phyloP scores from a whole-genome alignment of 2,797 vertebrate species.

The Varecia variegata region DNA sequence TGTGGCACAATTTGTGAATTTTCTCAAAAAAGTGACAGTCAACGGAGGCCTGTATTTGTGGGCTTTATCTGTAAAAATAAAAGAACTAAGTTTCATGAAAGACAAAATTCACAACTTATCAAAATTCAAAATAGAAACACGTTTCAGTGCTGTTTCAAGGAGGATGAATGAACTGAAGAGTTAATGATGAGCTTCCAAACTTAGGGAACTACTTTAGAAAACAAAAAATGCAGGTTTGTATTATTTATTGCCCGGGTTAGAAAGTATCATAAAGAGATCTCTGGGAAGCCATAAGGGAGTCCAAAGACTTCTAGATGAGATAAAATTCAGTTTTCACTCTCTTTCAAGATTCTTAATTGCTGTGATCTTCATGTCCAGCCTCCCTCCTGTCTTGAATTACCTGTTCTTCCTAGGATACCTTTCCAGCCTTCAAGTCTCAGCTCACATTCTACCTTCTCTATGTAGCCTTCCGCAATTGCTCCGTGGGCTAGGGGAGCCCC shows the following conservation, averaged over 20 bases:
- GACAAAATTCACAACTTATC: slow-evolving; percentile 34
- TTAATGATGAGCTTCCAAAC: not conserved
- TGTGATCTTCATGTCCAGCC: not conserved
- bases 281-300: not conserved
- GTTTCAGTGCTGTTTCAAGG: not conserved
- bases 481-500: not conserved
- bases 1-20: slow-evolving; percentile 63
- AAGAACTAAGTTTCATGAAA: slow-evolving; percentile 30
- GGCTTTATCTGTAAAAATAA: slow-evolving; percentile 54
- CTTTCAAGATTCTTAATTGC: not conserved
- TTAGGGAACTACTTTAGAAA: not conserved
- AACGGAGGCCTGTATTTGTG: slow-evolving; percentile 16
- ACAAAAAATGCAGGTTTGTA: not conserved
- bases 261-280: not conserved
- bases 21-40: slow-evolving; percentile 63
- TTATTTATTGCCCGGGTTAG: not conserved
- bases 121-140: slow-evolving; percentile 50
- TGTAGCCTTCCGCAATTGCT: not conserved
- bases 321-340: not conserved
- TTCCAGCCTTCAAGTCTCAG: not conserved
- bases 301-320: not conserved
- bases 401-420: not conserved
- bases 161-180: not conserved
- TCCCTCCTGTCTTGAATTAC: not conserved
- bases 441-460: not conserved